Evolutionary conservation across 2,888 invertebrate genomes (phyloP), one percentile per base, ranked within the genome.

Genomic region (Blastobasis lacticolella): DNA sequence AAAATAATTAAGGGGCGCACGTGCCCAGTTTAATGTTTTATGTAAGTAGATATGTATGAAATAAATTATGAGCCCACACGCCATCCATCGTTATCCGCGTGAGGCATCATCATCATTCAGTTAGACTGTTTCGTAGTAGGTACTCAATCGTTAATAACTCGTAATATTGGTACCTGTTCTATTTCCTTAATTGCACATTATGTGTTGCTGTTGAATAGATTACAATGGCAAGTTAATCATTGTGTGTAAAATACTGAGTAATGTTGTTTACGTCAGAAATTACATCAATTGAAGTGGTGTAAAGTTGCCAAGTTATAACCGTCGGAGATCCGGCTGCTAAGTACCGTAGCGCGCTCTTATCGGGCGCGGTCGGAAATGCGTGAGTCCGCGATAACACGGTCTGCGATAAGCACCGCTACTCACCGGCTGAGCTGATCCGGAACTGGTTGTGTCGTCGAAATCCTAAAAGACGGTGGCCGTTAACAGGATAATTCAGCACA

Each of bases 281-380:
- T 23, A 23, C 23, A 23, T 23, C 23, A 23, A 23, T 10, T n/a
- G 6, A 23, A 9, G 41, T 41, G 41, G n/a, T 49, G 50, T 41
- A 37, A 46, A 38, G 44, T 44, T 36, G 10, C 7, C 45, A 42
- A 37, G 23, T 23, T 23, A 23, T 23, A 23, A 23, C 23, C 23
- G 23, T 42, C 42, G 5, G 48, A 48, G 44, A 51, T 51, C 54
- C 51, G 51, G 49, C 37, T 68, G 68, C 63, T 71, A 67, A 67
- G 70, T 69, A 76, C 60, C 67, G 64, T 68, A 69, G 63, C 66
- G 64, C 68, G 66, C 72, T 74, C 77, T 87, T 88, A 88, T 88
- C 87, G 84, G 82, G 83, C 77, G 86, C 83, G 85, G 86, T 87
- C 87, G 87, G 87, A 87, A 88, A 87, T 88, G 85, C 86, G 85